Evolutionary conservation across 2,888 invertebrate species (phyloP), one percentile per base, ranked within the genome.

Genomic region (Hermaeophaga mercurialis): DNA sequence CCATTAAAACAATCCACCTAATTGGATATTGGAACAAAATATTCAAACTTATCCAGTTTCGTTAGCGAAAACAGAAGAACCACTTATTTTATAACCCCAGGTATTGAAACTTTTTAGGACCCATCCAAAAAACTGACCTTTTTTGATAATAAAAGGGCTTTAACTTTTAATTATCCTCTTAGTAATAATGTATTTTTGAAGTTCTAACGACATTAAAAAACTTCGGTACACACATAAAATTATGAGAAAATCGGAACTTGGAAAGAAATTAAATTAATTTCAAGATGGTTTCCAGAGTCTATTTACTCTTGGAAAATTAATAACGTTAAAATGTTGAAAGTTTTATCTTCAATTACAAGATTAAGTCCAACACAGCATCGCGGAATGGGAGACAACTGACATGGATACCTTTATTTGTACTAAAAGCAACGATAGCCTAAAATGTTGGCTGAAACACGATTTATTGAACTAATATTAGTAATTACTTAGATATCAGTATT

Each of bases 301-400:
- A 43, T 43, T 24, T 43, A 24, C 26, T 12, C 14, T 26, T 8
- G 24, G 43, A 26, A 43, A 43, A 43, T 43, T 43, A 43, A 43
- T 43, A 43, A 43, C 24, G 43, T 43, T 43, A 43, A 43, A 43
- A 43, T 43, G 43, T 24, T 43, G 26, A 14, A 43, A 43, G 24
- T 43, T 43, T 43, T 43, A 43, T 24, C 43, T 24, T 43, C 43
- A 43, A 24, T 43, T 43, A 43, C 24, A 43, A 43, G 43, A 43
- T 43, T 43, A 43, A 43, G 26, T 28, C 28, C 9, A 22, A 22
- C 6, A 22, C 22, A 6, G 22, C 22, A 22, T 22, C n/a, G n/a
- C n/a, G n/a, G n/a, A n/a, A n/a, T n/a, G n/a, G n/a, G n/a, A n/a
- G n/a, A n/a, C n/a, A n/a, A n/a, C n/a, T n/a, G n/a, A n/a, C n/a